Evolutionary conservation across 2,888 invertebrate species (phyloP).

Genomic region (Temnothorax rugatulus): DNA sequence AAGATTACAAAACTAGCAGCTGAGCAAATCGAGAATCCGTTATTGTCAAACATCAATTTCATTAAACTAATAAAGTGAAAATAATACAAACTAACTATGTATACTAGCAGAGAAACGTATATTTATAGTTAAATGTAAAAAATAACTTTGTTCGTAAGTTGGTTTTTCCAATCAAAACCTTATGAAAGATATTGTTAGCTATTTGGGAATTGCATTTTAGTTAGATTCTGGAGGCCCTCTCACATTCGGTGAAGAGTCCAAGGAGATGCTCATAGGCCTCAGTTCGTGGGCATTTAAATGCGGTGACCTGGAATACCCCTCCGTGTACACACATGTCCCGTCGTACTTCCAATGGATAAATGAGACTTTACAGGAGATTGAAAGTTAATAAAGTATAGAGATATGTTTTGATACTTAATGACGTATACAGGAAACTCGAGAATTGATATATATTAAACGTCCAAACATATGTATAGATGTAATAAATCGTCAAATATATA

Average conservation of each 20-base stretch:
- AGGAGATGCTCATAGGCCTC: conserved; percentile 78
- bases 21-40: not conserved
- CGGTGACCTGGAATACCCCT: conserved; percentile 72
- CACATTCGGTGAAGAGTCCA: conserved; percentile 73
- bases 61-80: conserved; percentile 1
- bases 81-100: not conserved
- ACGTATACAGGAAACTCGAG: not conserved
- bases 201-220: conserved; percentile 58
- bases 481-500: not conserved
- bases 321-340: conserved; percentile 76
- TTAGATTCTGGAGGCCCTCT: conserved; percentile 80
- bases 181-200: not conserved
- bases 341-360: conserved; percentile 76
- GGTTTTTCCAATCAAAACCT: not conserved
- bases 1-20: not conserved
- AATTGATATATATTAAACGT: not conserved
- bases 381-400: conserved; percentile 1
- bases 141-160: not conserved
- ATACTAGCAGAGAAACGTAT: not conserved
- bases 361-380: conserved; percentile 51
- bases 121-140: not conserved
- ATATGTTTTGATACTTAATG: not conserved
- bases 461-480: not conserved
- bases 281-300: conserved; percentile 77
- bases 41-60: not conserved